Base-by-base conservation (phyloP, 2,888 invertebrate species). In the Nephrotoma flavescens region DNA sequence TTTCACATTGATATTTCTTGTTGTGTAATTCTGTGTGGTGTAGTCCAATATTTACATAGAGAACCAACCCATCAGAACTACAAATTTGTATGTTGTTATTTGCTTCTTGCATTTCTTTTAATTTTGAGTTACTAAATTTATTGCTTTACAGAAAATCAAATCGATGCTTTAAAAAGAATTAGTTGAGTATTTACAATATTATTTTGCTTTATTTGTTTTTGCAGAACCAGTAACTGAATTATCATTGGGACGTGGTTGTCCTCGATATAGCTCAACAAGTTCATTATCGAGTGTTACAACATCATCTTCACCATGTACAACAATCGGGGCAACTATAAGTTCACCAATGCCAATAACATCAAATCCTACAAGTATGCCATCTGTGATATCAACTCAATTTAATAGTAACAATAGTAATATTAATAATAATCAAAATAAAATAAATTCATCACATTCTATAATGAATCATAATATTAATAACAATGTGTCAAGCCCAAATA, bases 221-320 rank as follows among this genome's bases (percentile, higher is more conserved):
- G 45, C 57, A 87, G 87, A 87, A 44, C 42, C 44, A 57, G 42
- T 41, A 12, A 85, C 44, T 5, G 87, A 87, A 31, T 57, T 47
- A 83, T 85, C 87, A 41, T 85, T 71, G 41, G 57, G 86, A 42
- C 71, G 57, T 57, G 15, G 52, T 57, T 42, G 86, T 31, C 89
- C 90, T 88, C 89, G 93, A 89, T 93, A 93, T 88, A 92, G 92
- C 88, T 92, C 92, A 88, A 92, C 92, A 84, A 92, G 92, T 88
- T 92, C 92, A 88, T 89, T 92, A 87, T 92, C 92, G 87, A 92
- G 92, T 89, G 92, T 91, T 83, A 91, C 92, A 86, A 92, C 92
- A 88, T 91, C 92, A 87, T 92, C 92, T 88, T 92, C 93, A 88
- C 92, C 93, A 89, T 89, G 86, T 85, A 83, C 87, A 87, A 86